These are phyloP conservation scores for Myiagra hebetior DNA, from an alignment of 2,113 vertebrate species.

Conservation along the genomic window DNA sequence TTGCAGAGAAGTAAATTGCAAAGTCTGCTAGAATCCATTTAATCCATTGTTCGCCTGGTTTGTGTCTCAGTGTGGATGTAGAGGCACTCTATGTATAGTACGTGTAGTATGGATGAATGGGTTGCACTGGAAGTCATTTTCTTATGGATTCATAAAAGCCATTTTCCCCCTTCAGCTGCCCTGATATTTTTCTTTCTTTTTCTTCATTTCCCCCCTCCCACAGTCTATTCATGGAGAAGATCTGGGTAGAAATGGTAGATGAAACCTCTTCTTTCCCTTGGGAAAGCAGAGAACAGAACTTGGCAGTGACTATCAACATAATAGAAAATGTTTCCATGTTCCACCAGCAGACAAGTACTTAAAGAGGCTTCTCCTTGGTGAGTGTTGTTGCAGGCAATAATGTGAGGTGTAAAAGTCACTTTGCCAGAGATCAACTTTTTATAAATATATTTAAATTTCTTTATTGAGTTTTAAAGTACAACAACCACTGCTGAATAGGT, in stretches of 20 bases:
- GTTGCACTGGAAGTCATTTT: neutral
- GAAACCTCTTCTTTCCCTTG: neutral
- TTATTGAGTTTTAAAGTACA: constrained; percentile 46
- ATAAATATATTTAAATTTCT: constrained; percentile 56
- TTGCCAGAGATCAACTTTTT: constrained; percentile 43
- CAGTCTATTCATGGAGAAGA: neutral
- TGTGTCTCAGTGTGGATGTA: neutral
- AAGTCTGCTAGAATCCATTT: neutral
- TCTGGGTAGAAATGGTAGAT: neutral
- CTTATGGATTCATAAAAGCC: neutral
- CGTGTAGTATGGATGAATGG: neutral
- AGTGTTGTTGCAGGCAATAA: constrained; percentile 11
- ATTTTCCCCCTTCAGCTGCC: neutral
- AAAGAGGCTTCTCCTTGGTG: neutral
- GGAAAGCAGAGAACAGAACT: neutral
- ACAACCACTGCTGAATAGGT: constrained; percentile 45
- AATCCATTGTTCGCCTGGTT: neutral
- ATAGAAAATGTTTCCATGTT: neutral
- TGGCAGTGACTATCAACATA: neutral
- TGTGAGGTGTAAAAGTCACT: constrained; percentile 21
- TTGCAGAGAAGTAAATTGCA: neutral
- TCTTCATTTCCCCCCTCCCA: no score
- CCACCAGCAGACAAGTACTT: neutral
- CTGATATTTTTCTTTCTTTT: neutral
- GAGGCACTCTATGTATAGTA: neutral